phyloP scores from a whole-genome alignment of 2,888 invertebrate genomes.

The Odiellus spinosus region DNA sequence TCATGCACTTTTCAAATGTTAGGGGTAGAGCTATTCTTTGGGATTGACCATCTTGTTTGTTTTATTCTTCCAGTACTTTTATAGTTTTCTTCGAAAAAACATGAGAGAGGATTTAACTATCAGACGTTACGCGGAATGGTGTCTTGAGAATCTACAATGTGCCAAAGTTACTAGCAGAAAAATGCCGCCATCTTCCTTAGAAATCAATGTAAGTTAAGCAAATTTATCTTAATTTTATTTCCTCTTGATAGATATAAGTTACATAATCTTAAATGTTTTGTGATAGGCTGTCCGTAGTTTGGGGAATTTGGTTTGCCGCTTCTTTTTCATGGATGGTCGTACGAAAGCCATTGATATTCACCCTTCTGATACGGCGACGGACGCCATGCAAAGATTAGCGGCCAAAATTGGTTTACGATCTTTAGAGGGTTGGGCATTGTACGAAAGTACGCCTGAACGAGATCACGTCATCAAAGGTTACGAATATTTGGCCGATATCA shows the following conservation, averaged over 20 bases:
- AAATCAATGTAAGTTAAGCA: constrained; percentile 60
- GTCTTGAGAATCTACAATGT: constrained; percentile 77
- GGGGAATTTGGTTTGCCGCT: constrained; percentile 75
- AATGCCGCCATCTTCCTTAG: constrained; percentile 76
- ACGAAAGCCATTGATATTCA: constrained; percentile 91
- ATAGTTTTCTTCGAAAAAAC: constrained; percentile 56
- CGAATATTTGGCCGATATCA: constrained; percentile 82
- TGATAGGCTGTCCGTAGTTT: constrained; percentile 67
- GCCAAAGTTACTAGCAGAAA: constrained; percentile 63
- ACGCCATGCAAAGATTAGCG: constrained; percentile 71
- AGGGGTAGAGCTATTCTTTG: too few species aligned
- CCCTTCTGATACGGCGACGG: constrained; percentile 81
- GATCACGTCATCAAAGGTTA: constrained; percentile 82
- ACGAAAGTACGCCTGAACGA: constrained; percentile 51
- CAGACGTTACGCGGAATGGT: constrained; percentile 80
- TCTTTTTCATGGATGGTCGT: constrained; percentile 85
- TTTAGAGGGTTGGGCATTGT: constrained; percentile 87
- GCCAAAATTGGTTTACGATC: constrained; percentile 64
- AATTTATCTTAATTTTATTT: too few species aligned
- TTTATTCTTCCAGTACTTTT: constrained; percentile 42
- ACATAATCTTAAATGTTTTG: background rate
- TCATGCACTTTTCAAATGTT: too few species aligned
- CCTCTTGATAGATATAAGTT: too few species aligned
- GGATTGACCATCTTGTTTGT: too few species aligned
- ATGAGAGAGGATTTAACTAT: constrained; percentile 46